Evolutionary conservation across 2,113 vertebrate species (phyloP), one percentile per base, ranked within the genome.

Genomic region (Tinamus guttatus): DNA sequence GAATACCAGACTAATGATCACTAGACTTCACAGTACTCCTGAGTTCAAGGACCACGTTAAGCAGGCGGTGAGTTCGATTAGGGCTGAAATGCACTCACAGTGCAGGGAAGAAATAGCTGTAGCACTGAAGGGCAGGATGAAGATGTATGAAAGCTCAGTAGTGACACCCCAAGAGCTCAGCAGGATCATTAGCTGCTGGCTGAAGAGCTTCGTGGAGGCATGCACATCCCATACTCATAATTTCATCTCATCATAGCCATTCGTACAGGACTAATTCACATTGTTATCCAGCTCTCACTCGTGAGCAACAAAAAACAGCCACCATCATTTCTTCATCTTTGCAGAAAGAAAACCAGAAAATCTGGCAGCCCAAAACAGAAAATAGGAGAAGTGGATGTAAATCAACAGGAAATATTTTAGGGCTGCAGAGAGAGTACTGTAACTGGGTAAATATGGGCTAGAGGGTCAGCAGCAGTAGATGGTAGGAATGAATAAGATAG

Each of bases 361-460:
- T 47, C 8, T 80, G 60, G 41, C 41, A 69, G 30, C 32, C 27
- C 58, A 41, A 85, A 56, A 0, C 32, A 93, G 60, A 67, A 68
- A 91, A 20, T 18, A 12, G 43, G 22, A 88, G 79, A 84, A 84
- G 51, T 2, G 28, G 59, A 87, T 73, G 89, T 79, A 94, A 91
- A 95, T 87, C 36, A 67, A 22, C 19, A 82, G 67, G 69, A 96
- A 94, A 85, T 87, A 67, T 82, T 87, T 93, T 38, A 89, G 87
- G 49, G 54, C 67, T 87, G 65, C 78, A 89, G 77, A 81, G 78
- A 89, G 73, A 51, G 63, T 16, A 11, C 24, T 73, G 28, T 8
- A 18, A 75, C 32, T 75, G 81, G 54, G 83, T 80, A 89, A 89
- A 91, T 30, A 63, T 3, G 36, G 43, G 43, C 83, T 77, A 56